Evolutionary conservation across 1,140 invertebrate genomes (phyloP).

Genomic region (Zaprionus inermis): DNA sequence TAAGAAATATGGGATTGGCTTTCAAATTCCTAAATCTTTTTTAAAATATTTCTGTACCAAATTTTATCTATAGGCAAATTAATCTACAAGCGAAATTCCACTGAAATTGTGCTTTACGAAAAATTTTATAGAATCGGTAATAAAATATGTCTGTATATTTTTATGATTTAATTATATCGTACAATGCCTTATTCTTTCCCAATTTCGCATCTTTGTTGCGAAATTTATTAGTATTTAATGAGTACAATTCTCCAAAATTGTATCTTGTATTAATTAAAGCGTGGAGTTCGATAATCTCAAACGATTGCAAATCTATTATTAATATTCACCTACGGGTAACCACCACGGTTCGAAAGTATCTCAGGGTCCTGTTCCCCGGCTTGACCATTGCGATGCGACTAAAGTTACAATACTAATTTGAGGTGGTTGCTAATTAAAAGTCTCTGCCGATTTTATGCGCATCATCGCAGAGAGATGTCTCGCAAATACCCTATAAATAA

Average conservation of each 20-base stretch:
- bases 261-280: background rate
- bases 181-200: background rate
- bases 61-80: no score
- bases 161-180: background rate
- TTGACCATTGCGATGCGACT: conserved; percentile 55
- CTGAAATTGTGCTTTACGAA: background rate
- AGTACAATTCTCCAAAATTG: background rate
- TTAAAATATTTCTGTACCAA: no score
- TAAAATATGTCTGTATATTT: background rate
- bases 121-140: background rate
- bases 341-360: conserved; percentile 62
- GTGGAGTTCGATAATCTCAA: background rate
- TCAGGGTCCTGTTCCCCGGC: conserved; percentile 61
- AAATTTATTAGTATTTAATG: background rate
- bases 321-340: conserved; percentile 64
- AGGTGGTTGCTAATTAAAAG: background rate
- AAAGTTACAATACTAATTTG: background rate
- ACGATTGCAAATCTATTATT: background rate
- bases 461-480: conserved; percentile 9
- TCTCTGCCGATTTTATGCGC: background rate
- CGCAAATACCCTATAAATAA: conserved; percentile 21
- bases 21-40: background rate
- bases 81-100: no score
- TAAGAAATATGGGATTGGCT: background rate
- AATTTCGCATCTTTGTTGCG: background rate